phyloP scores from a whole-genome alignment of 2,888 invertebrate species.

The Onthophagus sagittarius region DNA sequence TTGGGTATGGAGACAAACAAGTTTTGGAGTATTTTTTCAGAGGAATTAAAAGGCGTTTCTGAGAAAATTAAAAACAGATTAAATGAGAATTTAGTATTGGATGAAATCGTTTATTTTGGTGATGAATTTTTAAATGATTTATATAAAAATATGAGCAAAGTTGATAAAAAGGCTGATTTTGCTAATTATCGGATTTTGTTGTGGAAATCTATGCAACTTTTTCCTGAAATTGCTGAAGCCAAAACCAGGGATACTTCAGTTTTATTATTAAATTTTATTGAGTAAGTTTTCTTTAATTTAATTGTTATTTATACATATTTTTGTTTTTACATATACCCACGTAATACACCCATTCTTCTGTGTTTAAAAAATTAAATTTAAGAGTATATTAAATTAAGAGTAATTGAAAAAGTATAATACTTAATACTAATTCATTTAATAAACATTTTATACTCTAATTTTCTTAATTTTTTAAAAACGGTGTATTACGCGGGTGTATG shows the following conservation, averaged over 20 bases:
- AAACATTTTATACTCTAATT: too few relatives aligned
- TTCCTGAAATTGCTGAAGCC: slow-evolving; percentile 72
- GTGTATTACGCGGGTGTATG: too few relatives aligned
- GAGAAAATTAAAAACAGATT: slow-evolving; percentile 48
- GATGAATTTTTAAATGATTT: slow-evolving; percentile 35
- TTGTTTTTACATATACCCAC: too few relatives aligned
- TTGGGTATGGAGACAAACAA: slow-evolving; percentile 55
- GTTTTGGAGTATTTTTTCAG: slow-evolving; percentile 71
- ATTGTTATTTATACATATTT: slow-evolving; percentile 1
- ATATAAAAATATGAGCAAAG: slow-evolving; percentile 35
- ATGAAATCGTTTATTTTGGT: slow-evolving; percentile 19
- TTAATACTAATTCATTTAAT: too few relatives aligned
- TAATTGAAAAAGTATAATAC: too few relatives aligned
- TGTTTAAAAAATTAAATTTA: too few relatives aligned
- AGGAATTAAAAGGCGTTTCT: slow-evolving; percentile 56
- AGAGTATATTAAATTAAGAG: too few relatives aligned
- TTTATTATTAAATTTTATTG: slow-evolving; percentile 76
- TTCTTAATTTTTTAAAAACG: too few relatives aligned
- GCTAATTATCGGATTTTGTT: slow-evolving; percentile 73
- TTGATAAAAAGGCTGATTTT: slow-evolving; percentile 63
- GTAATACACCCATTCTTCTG: too few relatives aligned
- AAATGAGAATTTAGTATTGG: slow-evolving; percentile 21
- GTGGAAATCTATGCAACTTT: slow-evolving; percentile 74
- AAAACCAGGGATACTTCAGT: slow-evolving; percentile 77
- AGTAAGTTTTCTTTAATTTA: slow-evolving; percentile 46